Conservation (phyloP, 2,888 invertebrate species). For the Eretmocerus hayati region DNA sequence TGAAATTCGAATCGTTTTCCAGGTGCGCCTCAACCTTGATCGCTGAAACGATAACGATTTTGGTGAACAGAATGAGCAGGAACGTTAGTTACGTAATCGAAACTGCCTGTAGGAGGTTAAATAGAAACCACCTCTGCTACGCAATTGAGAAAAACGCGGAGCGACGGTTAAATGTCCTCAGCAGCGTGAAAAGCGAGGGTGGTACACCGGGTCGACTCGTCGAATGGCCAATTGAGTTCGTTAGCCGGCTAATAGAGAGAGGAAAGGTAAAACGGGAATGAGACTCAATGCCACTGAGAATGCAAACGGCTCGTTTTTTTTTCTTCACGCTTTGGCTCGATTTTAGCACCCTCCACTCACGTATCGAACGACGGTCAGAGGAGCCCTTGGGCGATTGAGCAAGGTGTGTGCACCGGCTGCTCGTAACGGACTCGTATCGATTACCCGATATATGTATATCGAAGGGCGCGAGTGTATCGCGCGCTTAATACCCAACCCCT, state of each 20-base stretch:
- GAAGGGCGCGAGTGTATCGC: background rate
- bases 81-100: conserved; percentile 13
- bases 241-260: conserved; percentile 19
- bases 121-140: no score
- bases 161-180: conserved; percentile 14
- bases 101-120: conserved; percentile 5
- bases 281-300: conserved; percentile 9
- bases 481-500: background rate
- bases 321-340: no score
- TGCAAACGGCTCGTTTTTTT: conserved; percentile 10
- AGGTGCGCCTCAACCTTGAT: no score
- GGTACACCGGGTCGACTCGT: conserved; percentile 9
- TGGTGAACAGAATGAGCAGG: background rate
- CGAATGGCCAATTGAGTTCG: conserved; percentile 20
- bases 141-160: conserved; percentile 17
- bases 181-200: no score
- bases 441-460: conserved; percentile 1
- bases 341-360: no score
- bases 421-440: no score
- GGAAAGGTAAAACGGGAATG: conserved; percentile 17
- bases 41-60: background rate
- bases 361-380: no score
- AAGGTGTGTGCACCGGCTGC: no score
- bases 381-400: no score
- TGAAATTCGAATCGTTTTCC: no score